Evolutionary conservation across 2,888 invertebrate species (phyloP), one percentile per base, ranked within the genome.

Genomic region (Fabriciana adippe): DNA sequence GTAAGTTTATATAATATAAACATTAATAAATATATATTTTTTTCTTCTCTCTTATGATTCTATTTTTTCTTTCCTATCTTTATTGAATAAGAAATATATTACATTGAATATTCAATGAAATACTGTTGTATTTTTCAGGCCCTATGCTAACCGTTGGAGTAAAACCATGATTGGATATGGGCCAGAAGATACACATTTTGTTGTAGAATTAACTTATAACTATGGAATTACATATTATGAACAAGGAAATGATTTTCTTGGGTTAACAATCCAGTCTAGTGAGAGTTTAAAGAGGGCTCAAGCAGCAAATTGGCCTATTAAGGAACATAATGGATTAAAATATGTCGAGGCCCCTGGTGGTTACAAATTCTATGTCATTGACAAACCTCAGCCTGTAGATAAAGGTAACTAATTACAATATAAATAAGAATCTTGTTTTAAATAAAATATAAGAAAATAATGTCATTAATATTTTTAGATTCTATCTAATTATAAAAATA

Each of bases 101-200:
- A n/a, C n/a, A n/a, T 56, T 21, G n/a, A 41, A n/a, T 55, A 13
- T 61, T 41, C 35, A 8, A 41, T 41, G 35, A 41, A 11, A 41
- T 11, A 41, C 35, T 41, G 8, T 41, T 41, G 11, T 11, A 53
- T 18, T 54, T 69, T 65, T 47, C 82, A 98, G 99, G n/a, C 99
- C 99, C 0, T 99, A 99, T 81, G 97, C 97, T 78, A 98, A 98
- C 79, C 96, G 97, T 76, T 99, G 99, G 99, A 99, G 99, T 83
- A 99, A 99, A 92, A 99, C 99, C 0, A 99, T 99, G 99, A 94
- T 99, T 56, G 99, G 99, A 1, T 99, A 99, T 88, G 99, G 99
- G 0, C 95, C 97, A 0, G 99, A 99, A 90, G 97, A 98, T 78
- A 94, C 94, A 64, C 97, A 99, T 88, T 99, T 99, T 92, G 99